These are phyloP conservation scores for Sesamia inferens DNA, from an alignment of 2,888 invertebrate species.

Conservation along the genomic window DNA sequence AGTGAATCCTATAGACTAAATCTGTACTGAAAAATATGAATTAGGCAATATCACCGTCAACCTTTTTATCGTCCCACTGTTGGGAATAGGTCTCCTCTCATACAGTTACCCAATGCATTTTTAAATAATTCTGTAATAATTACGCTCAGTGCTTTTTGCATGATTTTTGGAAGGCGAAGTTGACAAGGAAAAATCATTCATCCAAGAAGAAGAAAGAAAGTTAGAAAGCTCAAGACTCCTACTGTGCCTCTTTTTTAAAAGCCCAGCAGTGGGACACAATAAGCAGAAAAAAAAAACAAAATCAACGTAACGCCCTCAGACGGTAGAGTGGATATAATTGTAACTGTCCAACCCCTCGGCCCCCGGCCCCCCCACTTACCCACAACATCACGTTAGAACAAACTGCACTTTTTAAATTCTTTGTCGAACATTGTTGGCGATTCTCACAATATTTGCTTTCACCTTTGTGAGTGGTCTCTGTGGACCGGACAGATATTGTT, in stretches of 20 bases:
- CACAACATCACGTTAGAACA: constrained; percentile 46
- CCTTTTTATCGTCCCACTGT: too few relatives aligned
- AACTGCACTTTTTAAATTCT: constrained; percentile 65
- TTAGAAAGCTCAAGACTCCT: too few relatives aligned
- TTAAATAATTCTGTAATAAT: too few relatives aligned
- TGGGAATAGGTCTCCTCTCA: too few relatives aligned
- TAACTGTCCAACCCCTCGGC: constrained; percentile 44
- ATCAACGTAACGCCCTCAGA: constrained; percentile 11
- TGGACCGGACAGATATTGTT: constrained; percentile 66
- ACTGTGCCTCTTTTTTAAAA: too few relatives aligned
- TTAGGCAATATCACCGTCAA: neutral
- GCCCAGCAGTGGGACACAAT: too few relatives aligned
- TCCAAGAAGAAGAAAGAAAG: neutral
- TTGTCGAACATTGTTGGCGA: constrained; percentile 56
- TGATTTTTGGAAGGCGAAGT: neutral
- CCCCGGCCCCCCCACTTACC: constrained; percentile 40
- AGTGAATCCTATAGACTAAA: neutral
- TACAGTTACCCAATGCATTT: too few relatives aligned
- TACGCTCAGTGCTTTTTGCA: too few relatives aligned
- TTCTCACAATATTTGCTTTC: constrained; percentile 65
- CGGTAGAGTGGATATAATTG: constrained; percentile 53
- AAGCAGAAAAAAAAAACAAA: neutral
- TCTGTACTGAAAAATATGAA: neutral
- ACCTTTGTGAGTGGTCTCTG: constrained; percentile 67
- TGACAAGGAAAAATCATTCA: neutral